Evolutionary conservation across 2,113 vertebrate genomes (phyloP).

Genomic region (Nannospalax galili): DNA sequence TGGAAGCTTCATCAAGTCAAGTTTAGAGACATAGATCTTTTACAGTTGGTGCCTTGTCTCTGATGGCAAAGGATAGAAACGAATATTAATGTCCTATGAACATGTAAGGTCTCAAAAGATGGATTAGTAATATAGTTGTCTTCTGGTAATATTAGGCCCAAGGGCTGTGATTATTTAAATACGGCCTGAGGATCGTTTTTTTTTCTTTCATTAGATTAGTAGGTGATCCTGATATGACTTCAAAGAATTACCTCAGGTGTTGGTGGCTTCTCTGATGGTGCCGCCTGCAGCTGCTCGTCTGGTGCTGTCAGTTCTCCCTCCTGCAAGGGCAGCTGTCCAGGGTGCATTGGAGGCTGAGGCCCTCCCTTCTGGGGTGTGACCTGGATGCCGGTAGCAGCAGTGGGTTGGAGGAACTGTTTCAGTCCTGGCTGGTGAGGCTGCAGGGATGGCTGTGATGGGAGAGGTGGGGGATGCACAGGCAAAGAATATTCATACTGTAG

Average conservation of each 20-base stretch:
- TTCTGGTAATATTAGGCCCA: not conserved
- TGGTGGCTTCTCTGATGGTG: constrained; percentile 64
- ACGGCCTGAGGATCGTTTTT: not conserved
- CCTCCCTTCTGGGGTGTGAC: constrained; percentile 10
- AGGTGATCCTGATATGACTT: not conserved
- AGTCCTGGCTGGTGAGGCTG: constrained; percentile 64
- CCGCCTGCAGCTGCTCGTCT: constrained; percentile 64
- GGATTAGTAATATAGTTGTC: not conserved
- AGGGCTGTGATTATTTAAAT: not conserved
- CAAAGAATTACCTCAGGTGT: constrained; percentile 50
- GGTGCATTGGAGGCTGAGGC: constrained; percentile 38
- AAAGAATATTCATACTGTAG: constrained; percentile 77
- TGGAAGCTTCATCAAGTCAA: not conserved
- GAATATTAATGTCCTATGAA: not conserved
- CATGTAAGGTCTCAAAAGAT: not conserved
- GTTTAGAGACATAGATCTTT: not conserved
- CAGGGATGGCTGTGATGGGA: constrained; percentile 74
- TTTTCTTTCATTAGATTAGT: not conserved
- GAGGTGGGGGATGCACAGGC: constrained; percentile 69
- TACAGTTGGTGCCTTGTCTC: not conserved
- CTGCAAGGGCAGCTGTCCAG: constrained; percentile 46
- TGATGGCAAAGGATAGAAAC: not conserved
- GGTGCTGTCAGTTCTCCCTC: constrained; percentile 53
- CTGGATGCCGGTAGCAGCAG: constrained; percentile 4
- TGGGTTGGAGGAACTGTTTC: constrained; percentile 56